Conservation (phyloP, 2,888 invertebrate genomes). For the Netelia melanura region DNA sequence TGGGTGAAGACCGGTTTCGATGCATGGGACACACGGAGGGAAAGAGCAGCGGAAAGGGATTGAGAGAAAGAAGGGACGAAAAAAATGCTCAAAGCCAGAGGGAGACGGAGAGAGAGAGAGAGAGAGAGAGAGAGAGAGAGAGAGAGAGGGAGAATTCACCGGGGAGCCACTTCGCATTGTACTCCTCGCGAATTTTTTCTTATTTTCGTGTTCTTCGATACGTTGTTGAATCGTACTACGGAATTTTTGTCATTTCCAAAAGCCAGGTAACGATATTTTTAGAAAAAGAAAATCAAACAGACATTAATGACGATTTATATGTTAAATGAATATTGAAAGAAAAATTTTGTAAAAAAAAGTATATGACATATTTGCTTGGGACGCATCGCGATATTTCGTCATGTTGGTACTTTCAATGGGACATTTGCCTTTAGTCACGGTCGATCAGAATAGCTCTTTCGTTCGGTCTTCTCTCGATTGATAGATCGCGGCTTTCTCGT, state of each 20-base stretch:
- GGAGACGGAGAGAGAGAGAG: conserved; percentile 12
- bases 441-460: conserved; percentile 29
- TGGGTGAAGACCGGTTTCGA: conserved; percentile 54
- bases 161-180: background rate
- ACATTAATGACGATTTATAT: background rate
- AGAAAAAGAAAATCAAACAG: background rate
- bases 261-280: background rate
- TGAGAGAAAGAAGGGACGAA: conserved; percentile 10
- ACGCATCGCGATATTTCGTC: conserved; percentile 5
- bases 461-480: conserved; percentile 43
- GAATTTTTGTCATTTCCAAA: background rate
- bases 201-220: background rate
- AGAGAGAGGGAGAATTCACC: background rate
- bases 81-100: conserved; percentile 12
- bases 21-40: conserved; percentile 1
- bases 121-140: background rate
- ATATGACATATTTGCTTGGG: background rate
- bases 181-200: background rate
- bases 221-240: background rate
- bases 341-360: background rate
- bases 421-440: conserved; percentile 13
- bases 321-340: background rate
- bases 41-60: background rate
- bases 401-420: background rate
- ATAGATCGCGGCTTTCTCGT: conserved; percentile 44